phyloP scores from a whole-genome alignment of 2,888 invertebrate genomes.

The Leptopilina syphax region DNA sequence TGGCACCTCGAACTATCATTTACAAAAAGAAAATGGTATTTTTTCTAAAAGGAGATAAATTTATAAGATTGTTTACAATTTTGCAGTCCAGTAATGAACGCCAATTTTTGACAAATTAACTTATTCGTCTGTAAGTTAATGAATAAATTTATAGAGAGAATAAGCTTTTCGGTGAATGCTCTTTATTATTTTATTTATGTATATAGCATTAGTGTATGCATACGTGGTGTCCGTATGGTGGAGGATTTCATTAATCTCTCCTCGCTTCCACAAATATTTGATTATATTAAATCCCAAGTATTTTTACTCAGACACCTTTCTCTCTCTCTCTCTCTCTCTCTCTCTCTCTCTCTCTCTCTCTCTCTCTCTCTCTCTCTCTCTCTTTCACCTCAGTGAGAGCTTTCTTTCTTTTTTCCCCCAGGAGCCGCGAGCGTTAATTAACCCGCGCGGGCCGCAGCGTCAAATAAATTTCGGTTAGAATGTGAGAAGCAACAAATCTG shows the following conservation, averaged over 20 bases:
- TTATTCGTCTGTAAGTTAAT: slow-evolving; percentile 4
- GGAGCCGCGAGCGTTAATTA: slow-evolving; percentile 69
- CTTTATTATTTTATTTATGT: slow-evolving; percentile 8
- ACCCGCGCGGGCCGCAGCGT: slow-evolving; percentile 70
- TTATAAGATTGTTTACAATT: too few species aligned
- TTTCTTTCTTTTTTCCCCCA: slow-evolving; percentile 46
- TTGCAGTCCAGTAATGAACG: too few species aligned
- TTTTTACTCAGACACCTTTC: slow-evolving; percentile 46
- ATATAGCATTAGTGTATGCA: slow-evolving; percentile 18
- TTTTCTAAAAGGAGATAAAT: too few species aligned
- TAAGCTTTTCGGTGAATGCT: slow-evolving; percentile 1
- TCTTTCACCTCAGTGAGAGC: slow-evolving; percentile 41
- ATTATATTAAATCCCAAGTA: slow-evolving; percentile 58
- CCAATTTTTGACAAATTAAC: slow-evolving; percentile 13
- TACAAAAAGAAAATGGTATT: too few species aligned
- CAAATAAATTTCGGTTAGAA: slow-evolving; percentile 77
- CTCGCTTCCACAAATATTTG: slow-evolving; percentile 58
- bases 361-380: slow-evolving; percentile 42
- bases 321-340: slow-evolving; percentile 43
- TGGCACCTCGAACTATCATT: too few species aligned
- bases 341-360: slow-evolving; percentile 42
- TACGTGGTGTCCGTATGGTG: slow-evolving; percentile 21
- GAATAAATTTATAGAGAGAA: slow-evolving; percentile 19
- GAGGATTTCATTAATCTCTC: slow-evolving; percentile 51
- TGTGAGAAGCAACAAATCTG: slow-evolving; percentile 77